phyloP scores from a whole-genome alignment of 1,140 invertebrate species.

The Centruroides sculpturatus region DNA sequence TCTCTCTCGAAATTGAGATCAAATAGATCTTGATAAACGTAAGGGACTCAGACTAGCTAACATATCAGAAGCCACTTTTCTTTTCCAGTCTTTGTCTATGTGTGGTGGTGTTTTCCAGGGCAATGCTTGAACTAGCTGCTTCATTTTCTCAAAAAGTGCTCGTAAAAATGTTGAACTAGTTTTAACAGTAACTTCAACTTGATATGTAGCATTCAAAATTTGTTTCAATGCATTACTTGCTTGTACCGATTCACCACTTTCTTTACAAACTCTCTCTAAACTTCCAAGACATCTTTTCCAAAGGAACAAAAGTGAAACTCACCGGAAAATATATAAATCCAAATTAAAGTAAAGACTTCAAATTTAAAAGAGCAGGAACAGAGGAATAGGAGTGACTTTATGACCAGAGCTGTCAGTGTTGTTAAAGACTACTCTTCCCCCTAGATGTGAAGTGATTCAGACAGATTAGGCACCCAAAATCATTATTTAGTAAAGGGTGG shows the following conservation, averaged over 20 bases:
- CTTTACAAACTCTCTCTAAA: conserved; percentile 36
- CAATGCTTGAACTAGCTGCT: conserved; percentile 38
- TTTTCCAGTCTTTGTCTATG: conserved; percentile 54
- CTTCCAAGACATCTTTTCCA: conserved; percentile 54
- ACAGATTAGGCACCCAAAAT: no score
- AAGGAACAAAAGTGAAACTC: no score
- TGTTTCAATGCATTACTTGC: conserved; percentile 58
- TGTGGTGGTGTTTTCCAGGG: conserved; percentile 47
- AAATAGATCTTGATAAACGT: conserved; percentile 58
- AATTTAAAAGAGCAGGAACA: no score
- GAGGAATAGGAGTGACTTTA: no score
- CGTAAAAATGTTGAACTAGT: conserved; percentile 58
- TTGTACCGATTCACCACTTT: conserved; percentile 31
- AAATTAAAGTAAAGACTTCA: no score
- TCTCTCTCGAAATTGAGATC: conserved; percentile 44
- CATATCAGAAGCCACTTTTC: conserved; percentile 52
- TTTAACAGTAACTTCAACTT: conserved; percentile 58
- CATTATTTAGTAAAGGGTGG: no score
- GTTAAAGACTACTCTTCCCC: no score
- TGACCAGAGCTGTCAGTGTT: no score
- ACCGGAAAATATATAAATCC: no score
- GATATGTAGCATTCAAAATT: conserved; percentile 54
- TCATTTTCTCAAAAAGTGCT: conserved; percentile 57
- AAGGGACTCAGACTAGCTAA: conserved; percentile 53
- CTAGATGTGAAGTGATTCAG: no score